Evolutionary conservation across 2,888 invertebrate genomes (phyloP).

Genomic region (Ecliptopera silaceata): DNA sequence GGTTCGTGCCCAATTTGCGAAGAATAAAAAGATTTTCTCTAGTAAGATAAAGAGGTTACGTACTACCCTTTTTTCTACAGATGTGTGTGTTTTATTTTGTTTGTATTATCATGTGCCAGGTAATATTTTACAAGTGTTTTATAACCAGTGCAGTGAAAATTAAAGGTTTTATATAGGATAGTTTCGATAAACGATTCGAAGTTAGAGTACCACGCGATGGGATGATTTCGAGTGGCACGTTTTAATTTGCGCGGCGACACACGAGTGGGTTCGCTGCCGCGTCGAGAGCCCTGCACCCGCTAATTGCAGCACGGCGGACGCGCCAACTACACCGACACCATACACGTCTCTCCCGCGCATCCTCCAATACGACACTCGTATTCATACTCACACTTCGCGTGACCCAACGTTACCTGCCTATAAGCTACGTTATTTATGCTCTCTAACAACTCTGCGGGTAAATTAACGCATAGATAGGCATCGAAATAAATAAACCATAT

Average conservation of each 20-base stretch:
- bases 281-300: slow-evolving; percentile 69
- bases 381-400: slow-evolving; percentile 41
- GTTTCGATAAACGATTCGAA: slow-evolving; percentile 68
- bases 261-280: slow-evolving; percentile 71
- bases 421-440: slow-evolving; percentile 7
- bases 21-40: slow-evolving; percentile 24
- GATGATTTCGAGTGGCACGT: slow-evolving; percentile 75
- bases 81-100: neutral
- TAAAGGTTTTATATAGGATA: slow-evolving; percentile 49
- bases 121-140: neutral
- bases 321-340: slow-evolving; percentile 58
- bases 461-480: slow-evolving; percentile 30
- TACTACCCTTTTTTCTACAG: neutral
- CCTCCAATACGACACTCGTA: slow-evolving; percentile 51
- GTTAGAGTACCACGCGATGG: slow-evolving; percentile 63
- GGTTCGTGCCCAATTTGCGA: slow-evolving; percentile 32
- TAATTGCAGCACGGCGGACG: slow-evolving; percentile 75
- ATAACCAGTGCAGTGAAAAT: neutral
- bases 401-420: neutral
- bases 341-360: slow-evolving; percentile 49
- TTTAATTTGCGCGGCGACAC: slow-evolving; percentile 82
- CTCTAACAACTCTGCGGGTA: slow-evolving; percentile 19
- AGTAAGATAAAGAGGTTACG: slow-evolving; percentile 24
- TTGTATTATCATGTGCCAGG: neutral
- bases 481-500: slow-evolving; percentile 53